Evolutionary conservation across 2,888 invertebrate genomes (phyloP).

Genomic region (Actias luna): DNA sequence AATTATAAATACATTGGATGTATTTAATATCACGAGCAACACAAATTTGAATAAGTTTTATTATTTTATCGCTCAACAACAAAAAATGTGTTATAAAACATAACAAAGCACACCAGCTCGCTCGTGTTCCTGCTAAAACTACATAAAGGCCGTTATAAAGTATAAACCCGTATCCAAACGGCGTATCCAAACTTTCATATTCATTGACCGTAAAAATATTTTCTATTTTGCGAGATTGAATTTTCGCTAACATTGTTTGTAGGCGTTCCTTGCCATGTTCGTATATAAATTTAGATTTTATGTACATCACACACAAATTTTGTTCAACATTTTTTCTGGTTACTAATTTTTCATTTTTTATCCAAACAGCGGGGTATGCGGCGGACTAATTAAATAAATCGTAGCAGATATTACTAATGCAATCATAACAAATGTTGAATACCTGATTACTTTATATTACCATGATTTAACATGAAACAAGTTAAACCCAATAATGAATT

Average conservation of each 20-base stretch:
- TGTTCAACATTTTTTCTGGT: neutral
- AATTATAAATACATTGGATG: no score
- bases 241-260: constrained; percentile 29
- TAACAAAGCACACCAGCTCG: constrained; percentile 24
- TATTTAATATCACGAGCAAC: neutral
- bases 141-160: constrained; percentile 47
- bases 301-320: constrained; percentile 20
- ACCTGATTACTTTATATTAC: neutral
- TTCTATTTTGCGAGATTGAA: constrained; percentile 77
- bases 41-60: neutral
- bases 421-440: neutral
- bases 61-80: neutral
- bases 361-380: neutral
- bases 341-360: neutral
- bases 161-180: constrained; percentile 30
- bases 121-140: constrained; percentile 37
- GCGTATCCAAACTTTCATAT: constrained; percentile 67
- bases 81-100: constrained; percentile 13
- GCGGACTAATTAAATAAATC: neutral
- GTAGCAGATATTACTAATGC: neutral
- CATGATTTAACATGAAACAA: no score
- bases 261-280: constrained; percentile 46
- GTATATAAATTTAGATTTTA: constrained; percentile 60
- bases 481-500: no score
- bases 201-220: constrained; percentile 78